These are phyloP conservation scores for Periphyllus acericola DNA, from an alignment of 2,888 invertebrate species.

Conservation along the genomic window DNA sequence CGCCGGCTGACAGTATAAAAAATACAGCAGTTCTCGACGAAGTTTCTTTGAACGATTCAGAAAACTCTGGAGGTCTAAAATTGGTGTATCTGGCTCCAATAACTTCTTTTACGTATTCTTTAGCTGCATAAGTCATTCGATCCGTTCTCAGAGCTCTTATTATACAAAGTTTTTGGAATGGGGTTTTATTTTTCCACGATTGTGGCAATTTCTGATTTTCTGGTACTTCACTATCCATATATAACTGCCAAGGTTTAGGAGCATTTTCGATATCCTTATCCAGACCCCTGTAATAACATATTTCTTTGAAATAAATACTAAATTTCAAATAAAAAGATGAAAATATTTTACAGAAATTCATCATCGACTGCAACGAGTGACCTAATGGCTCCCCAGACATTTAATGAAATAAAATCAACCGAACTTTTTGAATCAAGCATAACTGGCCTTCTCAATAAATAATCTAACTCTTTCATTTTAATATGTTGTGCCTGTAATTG, in stretches of 20 bases:
- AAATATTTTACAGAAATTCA: conserved; percentile 70
- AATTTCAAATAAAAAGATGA: neutral
- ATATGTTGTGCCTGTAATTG: conserved; percentile 76
- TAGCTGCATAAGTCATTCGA: conserved; percentile 92
- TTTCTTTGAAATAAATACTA: neutral
- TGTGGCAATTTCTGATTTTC: conserved; percentile 94
- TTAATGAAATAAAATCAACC: conserved; percentile 83
- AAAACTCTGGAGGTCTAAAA: conserved; percentile 81
- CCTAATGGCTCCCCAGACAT: conserved; percentile 85
- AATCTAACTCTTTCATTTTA: conserved; percentile 82
- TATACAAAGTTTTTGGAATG: conserved; percentile 88
- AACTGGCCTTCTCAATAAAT: conserved; percentile 85
- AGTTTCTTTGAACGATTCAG: conserved; percentile 87
- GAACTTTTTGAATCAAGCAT: conserved; percentile 80
- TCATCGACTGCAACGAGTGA: conserved; percentile 73
- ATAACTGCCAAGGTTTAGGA: conserved; percentile 90
- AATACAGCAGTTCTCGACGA: conserved; percentile 87
- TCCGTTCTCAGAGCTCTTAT: conserved; percentile 91
- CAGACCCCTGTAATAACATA: conserved; percentile 73
- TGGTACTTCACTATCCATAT: conserved; percentile 90
- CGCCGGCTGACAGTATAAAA: conserved; percentile 93
- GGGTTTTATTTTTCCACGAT: conserved; percentile 92
- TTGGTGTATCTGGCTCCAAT: conserved; percentile 85
- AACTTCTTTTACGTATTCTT: conserved; percentile 87
- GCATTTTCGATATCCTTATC: conserved; percentile 93